phyloP scores from a whole-genome alignment of 2,797 vertebrate genomes.

The Euphonia xanthogaster region DNA sequence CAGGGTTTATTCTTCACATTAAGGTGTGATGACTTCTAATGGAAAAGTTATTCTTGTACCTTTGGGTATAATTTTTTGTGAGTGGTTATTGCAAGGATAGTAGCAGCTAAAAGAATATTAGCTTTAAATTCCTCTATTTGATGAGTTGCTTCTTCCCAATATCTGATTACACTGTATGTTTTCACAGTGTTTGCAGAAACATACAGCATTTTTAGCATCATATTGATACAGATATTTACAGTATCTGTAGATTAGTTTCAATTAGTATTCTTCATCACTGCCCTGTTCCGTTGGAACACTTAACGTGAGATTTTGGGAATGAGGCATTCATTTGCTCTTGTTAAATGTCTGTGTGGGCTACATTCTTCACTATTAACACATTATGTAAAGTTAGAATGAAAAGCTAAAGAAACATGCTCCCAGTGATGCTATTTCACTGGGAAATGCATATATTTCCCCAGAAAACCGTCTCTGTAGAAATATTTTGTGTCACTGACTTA shows the following conservation, averaged over 20 bases:
- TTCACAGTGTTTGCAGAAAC: neutral
- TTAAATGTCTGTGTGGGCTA: neutral
- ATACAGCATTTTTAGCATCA: neutral
- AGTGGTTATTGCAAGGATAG: neutral
- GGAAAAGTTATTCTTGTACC: neutral
- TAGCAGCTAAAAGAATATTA: neutral
- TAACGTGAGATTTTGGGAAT: constrained; percentile 7
- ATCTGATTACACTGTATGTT: neutral
- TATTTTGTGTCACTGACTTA: neutral
- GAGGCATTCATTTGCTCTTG: neutral
- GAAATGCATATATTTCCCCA: neutral
- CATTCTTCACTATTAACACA: neutral
- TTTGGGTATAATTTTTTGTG: neutral
- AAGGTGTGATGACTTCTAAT: neutral
- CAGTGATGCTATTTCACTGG: neutral
- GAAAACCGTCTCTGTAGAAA: neutral
- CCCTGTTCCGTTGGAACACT: neutral
- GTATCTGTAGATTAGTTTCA: constrained; percentile 11
- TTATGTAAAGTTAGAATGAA: neutral
- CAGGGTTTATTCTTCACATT: neutral
- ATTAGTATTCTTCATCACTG: neutral
- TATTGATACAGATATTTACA: constrained; percentile 27
- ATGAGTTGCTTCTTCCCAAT: neutral
- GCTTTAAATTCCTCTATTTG: neutral
- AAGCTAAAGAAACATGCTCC: neutral